phyloP scores from a whole-genome alignment of 2,797 vertebrate genomes.

The Tapirus indicus region DNA sequence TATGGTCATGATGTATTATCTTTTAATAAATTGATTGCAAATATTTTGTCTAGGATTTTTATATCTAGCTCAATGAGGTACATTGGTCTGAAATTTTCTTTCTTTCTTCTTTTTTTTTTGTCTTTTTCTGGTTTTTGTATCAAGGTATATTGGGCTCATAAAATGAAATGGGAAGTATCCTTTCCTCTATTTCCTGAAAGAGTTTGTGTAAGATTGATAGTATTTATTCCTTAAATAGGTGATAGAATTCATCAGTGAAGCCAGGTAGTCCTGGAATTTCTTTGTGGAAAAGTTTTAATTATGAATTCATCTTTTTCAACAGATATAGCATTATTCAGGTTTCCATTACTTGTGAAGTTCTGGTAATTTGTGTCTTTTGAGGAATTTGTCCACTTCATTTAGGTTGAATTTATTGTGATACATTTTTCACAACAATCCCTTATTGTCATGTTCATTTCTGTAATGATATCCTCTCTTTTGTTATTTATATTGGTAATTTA shows the following conservation, averaged over 20 bases:
- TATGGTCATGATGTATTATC: not conserved
- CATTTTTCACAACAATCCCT: not conserved
- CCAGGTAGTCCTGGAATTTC: not conserved
- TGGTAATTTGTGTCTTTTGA: not conserved
- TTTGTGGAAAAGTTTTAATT: not conserved
- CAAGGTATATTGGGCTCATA: not conserved
- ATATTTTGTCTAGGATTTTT: constrained; percentile 1
- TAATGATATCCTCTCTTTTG: not conserved
- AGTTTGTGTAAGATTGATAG: not conserved
- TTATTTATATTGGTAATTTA: not conserved
- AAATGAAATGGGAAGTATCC: not conserved
- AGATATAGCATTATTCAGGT: not conserved
- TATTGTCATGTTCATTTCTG: not conserved
- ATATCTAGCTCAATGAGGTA: not conserved
- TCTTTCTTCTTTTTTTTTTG: not conserved
- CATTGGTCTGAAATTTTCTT: not conserved
- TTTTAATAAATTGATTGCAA: not conserved
- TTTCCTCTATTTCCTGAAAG: not conserved
- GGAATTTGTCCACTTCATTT: not conserved
- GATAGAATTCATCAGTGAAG: not conserved
- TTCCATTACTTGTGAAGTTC: not conserved
- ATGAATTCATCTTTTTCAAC: not conserved
- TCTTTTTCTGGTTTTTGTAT: not conserved
- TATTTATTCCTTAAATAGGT: not conserved
- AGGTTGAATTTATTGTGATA: not conserved